Conservation (phyloP, 2,888 invertebrate genomes). For the Cosmopolites sordidus region DNA sequence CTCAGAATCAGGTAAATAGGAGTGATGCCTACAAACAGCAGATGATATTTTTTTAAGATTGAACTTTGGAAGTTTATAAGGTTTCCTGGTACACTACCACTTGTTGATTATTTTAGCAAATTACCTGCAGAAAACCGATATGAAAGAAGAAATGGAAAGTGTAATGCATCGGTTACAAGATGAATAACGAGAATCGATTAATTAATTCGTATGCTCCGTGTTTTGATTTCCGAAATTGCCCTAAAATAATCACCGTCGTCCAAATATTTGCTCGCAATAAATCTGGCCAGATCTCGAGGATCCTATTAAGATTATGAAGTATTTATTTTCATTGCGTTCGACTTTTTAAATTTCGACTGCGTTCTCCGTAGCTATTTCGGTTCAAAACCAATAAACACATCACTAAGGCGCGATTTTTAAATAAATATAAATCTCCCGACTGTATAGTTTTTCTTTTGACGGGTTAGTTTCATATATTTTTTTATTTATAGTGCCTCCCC, state of each 20-base stretch:
- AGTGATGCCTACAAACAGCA: too few species aligned
- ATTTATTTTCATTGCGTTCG: conserved; percentile 38
- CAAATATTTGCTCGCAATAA: conserved; percentile 26
- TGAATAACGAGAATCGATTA: conserved; percentile 10
- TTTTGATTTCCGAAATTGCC: conserved; percentile 18
- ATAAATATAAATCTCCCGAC: conserved; percentile 34
- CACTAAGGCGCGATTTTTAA: conserved; percentile 38
- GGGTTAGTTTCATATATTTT: conserved; percentile 28
- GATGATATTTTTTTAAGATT: too few species aligned
- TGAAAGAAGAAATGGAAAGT: too few species aligned
- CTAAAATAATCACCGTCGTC: conserved; percentile 23
- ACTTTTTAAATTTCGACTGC: conserved; percentile 37
- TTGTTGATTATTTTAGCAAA: too few species aligned
- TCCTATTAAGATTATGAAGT: conserved; percentile 37
- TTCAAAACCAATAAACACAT: conserved; percentile 41
- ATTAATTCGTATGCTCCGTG: conserved; percentile 10
- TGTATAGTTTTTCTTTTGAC: conserved; percentile 31
- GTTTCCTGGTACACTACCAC: too few species aligned
- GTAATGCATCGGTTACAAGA: not conserved
- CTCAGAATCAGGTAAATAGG: too few species aligned
- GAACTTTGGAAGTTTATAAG: too few species aligned
- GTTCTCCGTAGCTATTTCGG: conserved; percentile 29
- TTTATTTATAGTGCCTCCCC: not conserved
- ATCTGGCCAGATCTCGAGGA: conserved; percentile 22
- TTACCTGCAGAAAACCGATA: too few species aligned